Base-by-base conservation (phyloP, 92 coral and sea anemone species). In the Muricea muricata region DNA sequence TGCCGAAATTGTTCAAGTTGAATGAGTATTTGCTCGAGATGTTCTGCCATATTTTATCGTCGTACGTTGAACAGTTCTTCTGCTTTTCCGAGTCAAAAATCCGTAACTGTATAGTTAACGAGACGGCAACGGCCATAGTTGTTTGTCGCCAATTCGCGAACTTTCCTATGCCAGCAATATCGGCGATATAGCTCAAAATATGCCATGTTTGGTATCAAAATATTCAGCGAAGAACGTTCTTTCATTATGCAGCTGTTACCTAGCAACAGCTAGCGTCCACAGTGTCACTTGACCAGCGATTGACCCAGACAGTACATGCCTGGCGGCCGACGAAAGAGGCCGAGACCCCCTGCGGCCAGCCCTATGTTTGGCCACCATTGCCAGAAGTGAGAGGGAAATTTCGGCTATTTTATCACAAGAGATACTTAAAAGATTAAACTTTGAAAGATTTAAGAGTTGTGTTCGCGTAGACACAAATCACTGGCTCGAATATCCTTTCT, bases 61-160 rank as follows among this genome's bases (percentile, higher is more conserved):
- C n/a, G n/a, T n/a, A n/a, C n/a, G n/a, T 72, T 61, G 25, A 80
- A 70, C 34, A 74, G 89, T 54, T 68, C 52, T 35, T 85, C 81
- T 34, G 75, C 77, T 21, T 72, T 42, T 76, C 61, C 67, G 56
- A 86, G 80, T 80, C 71, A 72, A 54, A 80, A 55, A 45, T 75
- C 78, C 26, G 80, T 67, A 20, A 67, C 8, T 67, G 23, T 32
- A 67, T 34, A n/a, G 1, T 18, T 37, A 34, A 26, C 9, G 15
- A 14, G 30, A 67, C 12, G 2, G 7, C 18, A 31, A 67, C 74
- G 33, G 45, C 42, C 8, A 67, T 6, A 67, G 25, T 14, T 26
- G 15, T 26, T 67, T 67, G 15, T 46, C 33, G 42, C 15, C 15
- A 31, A 67, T 30, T 24, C 12, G 23, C 23, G 39, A 67, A 67